Base-by-base conservation (phyloP, 2,888 invertebrate genomes). In the Tipula helvola region DNA sequence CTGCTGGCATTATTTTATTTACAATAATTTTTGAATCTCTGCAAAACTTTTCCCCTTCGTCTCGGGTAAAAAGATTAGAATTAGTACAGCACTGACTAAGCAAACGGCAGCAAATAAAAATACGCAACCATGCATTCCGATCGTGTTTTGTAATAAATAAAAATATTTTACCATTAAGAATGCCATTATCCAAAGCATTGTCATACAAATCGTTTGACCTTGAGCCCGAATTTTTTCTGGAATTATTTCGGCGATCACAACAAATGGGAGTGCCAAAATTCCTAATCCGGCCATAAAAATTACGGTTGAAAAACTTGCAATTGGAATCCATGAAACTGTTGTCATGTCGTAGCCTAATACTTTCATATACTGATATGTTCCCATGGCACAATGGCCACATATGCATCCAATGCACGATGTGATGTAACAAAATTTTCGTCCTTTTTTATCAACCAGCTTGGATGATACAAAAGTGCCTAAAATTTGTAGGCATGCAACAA, bases 1-100 rank as follows among this genome's bases (percentile, higher is more conserved):
- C 3, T 39, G 5, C 39, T 39, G 39, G 5, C 39, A 7, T 39
- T 3, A 7, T 39, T 39, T 39, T 39, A 39, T 36, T 83, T 87
- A 86, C 28, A 91, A 87, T 42, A 87, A 88, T 41, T 88, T 89
- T 87, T 91, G 87, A 87, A 91, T 90, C 5, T 88, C 87, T 39
- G 90, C 90, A 47, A 89, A 89, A n/a, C 89, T 90, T 87, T 90
- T 90, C 4, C 91, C 91, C 87, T 90, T 91, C 2, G 91, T 91
- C 88, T 91, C 91, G 0, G 91, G 91, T 18, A 91, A 87, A 87
- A 89, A 90, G 0, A 89, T 52, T 12, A 89, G 88, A 12, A 91
- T 88, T 87, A 91, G 91, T 7, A 90, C 41, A 0, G 89, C 89
- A 3, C 90, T 90, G 13, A 87, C 12, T 71, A 90, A 88, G 16